Evolutionary conservation across 2,888 invertebrate genomes (phyloP), one percentile per base, ranked within the genome.

Genomic region (Salticus scenicus): DNA sequence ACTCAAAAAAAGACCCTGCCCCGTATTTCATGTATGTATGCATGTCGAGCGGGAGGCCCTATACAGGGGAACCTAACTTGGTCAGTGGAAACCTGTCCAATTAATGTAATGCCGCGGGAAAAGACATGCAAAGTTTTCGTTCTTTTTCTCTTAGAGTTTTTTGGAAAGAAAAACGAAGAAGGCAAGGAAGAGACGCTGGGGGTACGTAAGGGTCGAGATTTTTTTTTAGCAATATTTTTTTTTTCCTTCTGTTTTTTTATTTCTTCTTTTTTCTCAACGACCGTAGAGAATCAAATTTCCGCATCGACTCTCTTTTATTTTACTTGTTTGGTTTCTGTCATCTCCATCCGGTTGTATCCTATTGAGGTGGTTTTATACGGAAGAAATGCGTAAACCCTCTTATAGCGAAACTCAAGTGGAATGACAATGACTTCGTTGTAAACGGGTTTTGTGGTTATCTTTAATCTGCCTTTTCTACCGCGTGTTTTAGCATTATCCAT

Each of bases 11-110:
- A 57, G 24, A 17, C 24, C 57, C 57, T 24, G 57, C 57, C 57
- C 57, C 57, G 57, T 57, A 71, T 75, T 66, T 71, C 72, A 84
- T 78, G 84, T 63, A 82, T 75, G 81, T 66, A 81, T 75, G 81
- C 71, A 84, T 76, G 70, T 27, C 63, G 31, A 74, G 69, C 66
- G 83, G 70, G 82, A 74, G 81, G 81, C 82, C 82, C 82, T 63
- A 41, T 10, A 66, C 33, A n/a, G 67, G 83, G 77, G 78, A 75
- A 71, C 57, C 30, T 20, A 57, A 57, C 70, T 72, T 87, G 87
- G 82, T 87, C 87, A 87, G 83, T 33, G 37, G 74, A 83, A 87
- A 87, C 87, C 83, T 87, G 87, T 87, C 87, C 87, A 87, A 87
- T 87, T 87, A 87, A 87, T 87, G 79, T 74, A 71, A 51, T 63